Evolutionary conservation across 1,140 invertebrate genomes (phyloP), one percentile per base, ranked within the genome.

Genomic region (Capitella teleta): DNA sequence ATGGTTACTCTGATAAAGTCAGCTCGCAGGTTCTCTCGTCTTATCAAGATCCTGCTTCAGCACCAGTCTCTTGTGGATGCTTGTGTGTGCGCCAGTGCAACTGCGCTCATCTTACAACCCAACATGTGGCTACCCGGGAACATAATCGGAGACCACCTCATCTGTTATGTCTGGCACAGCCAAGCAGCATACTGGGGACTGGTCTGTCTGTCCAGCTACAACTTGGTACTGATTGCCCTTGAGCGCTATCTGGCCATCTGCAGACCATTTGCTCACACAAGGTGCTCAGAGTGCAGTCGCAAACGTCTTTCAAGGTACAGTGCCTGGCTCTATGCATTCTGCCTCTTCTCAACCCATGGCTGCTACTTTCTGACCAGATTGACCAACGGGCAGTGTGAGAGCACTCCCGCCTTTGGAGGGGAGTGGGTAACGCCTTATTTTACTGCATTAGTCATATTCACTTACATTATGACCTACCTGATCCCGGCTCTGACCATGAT

Each of bases 131-230:
- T 32, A n/a, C 30, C 19, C 2, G 45, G 45, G 18, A 0, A 18
- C 28, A 19, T 32, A 16, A 12, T 18, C 45, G 16, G 30, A 26
- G 45, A 47, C 28, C 16, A 32, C 5, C n/a, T 47, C 2, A 24
- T 47, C n/a, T 47, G 45, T 24, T 34, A 47, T 24, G 28, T 28
- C 28, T 47, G 45, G 45, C 45, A 47, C 45, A 47, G 45, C 26
- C 45, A 47, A 30, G 45, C 45, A 6, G 19, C 36, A 5, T 47
- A 47, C 45, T 47, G 45, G 45, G 45, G 26, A 5, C 19, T 19
- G 14, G 30, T 47, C 5, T 24, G 18, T 18, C 16, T 36, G 28
- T 47, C 45, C 5, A 32, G 21, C 18, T 47, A 32, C 16, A 47
- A 47, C 28, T 19, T 47, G 28, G 32, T 47, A 5, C n/a, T 16